Conservation (phyloP, 37 sponge, comb jelly and placozoan genomes). For the Ephydatia muelleri region DNA sequence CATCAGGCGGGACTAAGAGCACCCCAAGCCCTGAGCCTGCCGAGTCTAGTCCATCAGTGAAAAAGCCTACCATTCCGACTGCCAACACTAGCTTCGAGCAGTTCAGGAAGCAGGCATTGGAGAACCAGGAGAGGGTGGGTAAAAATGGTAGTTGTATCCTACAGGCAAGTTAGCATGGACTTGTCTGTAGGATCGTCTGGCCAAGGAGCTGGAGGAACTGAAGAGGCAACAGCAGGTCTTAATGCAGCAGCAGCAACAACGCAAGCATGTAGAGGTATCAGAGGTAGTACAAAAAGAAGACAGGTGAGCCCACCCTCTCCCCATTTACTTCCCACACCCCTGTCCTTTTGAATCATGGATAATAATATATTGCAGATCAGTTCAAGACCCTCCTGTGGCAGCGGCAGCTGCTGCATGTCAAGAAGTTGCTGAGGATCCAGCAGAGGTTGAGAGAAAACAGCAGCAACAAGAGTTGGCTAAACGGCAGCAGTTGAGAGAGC, state of each 20-base stretch:
- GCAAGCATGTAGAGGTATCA: constrained; percentile 27
- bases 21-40: constrained; percentile 8
- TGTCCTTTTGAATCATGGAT: background rate
- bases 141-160: background rate
- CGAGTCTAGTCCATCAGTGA: constrained; percentile 12
- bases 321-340: background rate
- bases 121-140: constrained; percentile 60
- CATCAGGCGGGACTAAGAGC: constrained; percentile 8
- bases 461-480: constrained; percentile 9
- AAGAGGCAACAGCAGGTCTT: background rate
- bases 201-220: constrained; percentile 55
- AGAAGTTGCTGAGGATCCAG: background rate
- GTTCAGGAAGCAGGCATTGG: constrained; percentile 82
- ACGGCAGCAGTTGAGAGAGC: constrained; percentile 39
- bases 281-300: background rate
- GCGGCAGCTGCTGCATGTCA: background rate
- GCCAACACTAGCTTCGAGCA: constrained; percentile 71
- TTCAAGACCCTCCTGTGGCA: background rate
- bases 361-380: background rate
- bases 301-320: background rate
- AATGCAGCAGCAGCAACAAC: constrained; percentile 13
- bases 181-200: constrained; percentile 37
- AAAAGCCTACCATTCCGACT: constrained; percentile 41
- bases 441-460: background rate
- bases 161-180: background rate